Percentiles rank a stretch among this genome's conserved stretches.
These are phyloP conservation scores for Parazoanthus swiftii DNA, from an alignment of 92 coral and sea anemone species.

Conservation along the genomic window DNA sequence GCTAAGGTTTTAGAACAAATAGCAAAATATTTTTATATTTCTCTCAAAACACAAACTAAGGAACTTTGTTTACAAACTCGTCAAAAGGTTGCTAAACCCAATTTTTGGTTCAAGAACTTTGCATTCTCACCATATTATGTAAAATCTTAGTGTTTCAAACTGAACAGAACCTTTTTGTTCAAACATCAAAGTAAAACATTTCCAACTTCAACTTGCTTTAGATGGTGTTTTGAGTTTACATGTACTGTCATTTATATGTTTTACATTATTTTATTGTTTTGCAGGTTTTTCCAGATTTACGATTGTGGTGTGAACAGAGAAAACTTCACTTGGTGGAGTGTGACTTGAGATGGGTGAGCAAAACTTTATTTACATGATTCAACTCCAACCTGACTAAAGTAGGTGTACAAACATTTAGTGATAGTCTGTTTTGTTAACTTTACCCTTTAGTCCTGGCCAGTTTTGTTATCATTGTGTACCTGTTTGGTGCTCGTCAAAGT, in stretches of 20 bases:
- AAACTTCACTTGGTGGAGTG: conserved; percentile 97
- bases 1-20: background rate
- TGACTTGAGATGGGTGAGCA: conserved; percentile 96
- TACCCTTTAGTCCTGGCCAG: too few relatives aligned
- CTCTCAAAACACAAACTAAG: too few relatives aligned
- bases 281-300: conserved; percentile 94
- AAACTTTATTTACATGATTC: background rate
- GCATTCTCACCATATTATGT: too few relatives aligned
- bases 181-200: too few relatives aligned
- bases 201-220: background rate
- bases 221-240: background rate
- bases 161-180: background rate
- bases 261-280: background rate
- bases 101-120: too few relatives aligned
- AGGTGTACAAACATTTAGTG: background rate
- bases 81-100: too few relatives aligned
- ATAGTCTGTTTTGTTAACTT: background rate
- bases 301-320: conserved; percentile 97
- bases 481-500: too few relatives aligned
- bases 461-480: too few relatives aligned
- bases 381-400: background rate
- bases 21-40: too few relatives aligned
- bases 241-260: too few relatives aligned
- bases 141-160: background rate
- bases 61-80: too few relatives aligned